Evolutionary conservation across 1,140 invertebrate genomes (phyloP), one percentile per base, ranked within the genome.

Genomic region (Brachionus angularis): DNA sequence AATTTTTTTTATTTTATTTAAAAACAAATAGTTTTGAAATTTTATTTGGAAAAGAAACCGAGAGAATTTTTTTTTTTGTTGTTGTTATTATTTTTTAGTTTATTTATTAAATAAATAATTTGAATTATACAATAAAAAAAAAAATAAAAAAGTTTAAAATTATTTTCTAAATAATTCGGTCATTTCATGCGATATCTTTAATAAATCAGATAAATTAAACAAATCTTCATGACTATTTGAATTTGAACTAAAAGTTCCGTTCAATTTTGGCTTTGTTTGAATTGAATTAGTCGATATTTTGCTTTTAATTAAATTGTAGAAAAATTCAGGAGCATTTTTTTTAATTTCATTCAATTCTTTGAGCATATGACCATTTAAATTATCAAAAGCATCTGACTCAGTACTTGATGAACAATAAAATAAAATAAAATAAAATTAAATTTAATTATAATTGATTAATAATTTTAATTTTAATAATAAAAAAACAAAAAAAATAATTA

Each of bases 21-120:
- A 55, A 55, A 55, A 33, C 16, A 55, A 55, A 55, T 31, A 55
- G 21, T 55, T 50, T 55, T 55, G 27, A 55, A 55, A 55, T 18
- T 16, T 55, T 18, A 16, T 55, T 55, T 55, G n/a, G n/a, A n/a
- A n/a, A n/a, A n/a, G n/a, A n/a, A n/a, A n/a, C n/a, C n/a, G n/a
- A n/a, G n/a, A n/a, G n/a, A n/a, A n/a, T n/a, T n/a, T n/a, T n/a
- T n/a, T n/a, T n/a, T n/a, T n/a, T n/a, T n/a, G n/a, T n/a, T n/a
- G n/a, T n/a, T n/a, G n/a, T n/a, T n/a, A n/a, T n/a, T n/a, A n/a
- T n/a, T n/a, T n/a, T n/a, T n/a, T n/a, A n/a, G n/a, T n/a, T n/a
- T n/a, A n/a, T n/a, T n/a, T n/a, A n/a, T n/a, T n/a, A n/a, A n/a
- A n/a, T n/a, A n/a, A n/a, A n/a, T n/a, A n/a, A n/a, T n/a, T n/a